Base-by-base conservation (phyloP, 2,888 invertebrate genomes). In the Entomobrya proxima region DNA sequence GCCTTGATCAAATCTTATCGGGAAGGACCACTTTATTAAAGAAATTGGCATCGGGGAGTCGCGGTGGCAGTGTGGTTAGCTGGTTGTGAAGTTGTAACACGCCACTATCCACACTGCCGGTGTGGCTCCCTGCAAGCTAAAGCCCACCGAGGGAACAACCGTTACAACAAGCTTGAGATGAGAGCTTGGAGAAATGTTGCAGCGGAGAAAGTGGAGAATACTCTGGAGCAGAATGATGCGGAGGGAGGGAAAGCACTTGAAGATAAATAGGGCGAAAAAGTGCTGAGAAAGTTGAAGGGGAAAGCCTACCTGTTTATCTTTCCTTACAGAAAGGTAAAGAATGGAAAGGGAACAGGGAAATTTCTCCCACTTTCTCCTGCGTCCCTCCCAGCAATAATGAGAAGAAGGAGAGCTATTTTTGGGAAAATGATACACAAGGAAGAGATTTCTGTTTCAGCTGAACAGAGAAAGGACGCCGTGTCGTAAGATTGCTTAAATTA, bases 61-160 rank as follows among this genome's bases (percentile, higher is more conserved):
- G 88, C 86, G 87, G 94, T 97, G 98, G 98, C 98, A 98, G 98
- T 98, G 98, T 98, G 97, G 98, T 98, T 98, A 98, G 98, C 98
- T 98, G 98, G 98, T 98, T 98, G 98, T 98, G 96, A 90, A 86
- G 85, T 82, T 88, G 24, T 86, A 88, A 88, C 89, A 89, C 89
- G 95, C 98, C 98, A 96, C 97, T 98, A 96, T 94, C 96, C 94
- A 94, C 97, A 96, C 97, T 96, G 95, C 97, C 95, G 93, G 94
- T 94, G 95, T 94, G 96, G 95, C 87, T 88, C 89, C 88, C 89
- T 89, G 89, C 89, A 89, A 89, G 86, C 86, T 87, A 86, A 78
- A 85, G 78, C 85, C 78, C 74, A 79, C 50, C 77, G 83, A 64
- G 35, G 81, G 81, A 72, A 72, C 55, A 21, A 24, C 7, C 13